A percentile compares a stretch with the other conserved stretches of the same genome.
These are phyloP conservation scores for Lepidocolaptes lacrymiger DNA, from an alignment of 2,797 vertebrate genomes.

Conservation along the genomic window DNA sequence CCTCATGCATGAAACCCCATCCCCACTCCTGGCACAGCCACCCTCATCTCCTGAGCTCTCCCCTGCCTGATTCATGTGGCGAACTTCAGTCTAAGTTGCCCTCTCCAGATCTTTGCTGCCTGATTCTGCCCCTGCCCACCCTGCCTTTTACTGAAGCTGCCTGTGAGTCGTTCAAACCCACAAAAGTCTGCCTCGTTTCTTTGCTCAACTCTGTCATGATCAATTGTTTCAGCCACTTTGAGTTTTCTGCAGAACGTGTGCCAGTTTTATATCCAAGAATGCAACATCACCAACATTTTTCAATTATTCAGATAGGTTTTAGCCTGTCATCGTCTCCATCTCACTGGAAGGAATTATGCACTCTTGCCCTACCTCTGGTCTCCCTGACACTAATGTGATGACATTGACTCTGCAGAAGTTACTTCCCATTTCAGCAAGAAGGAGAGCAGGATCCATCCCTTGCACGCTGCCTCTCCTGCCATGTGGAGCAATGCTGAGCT, in stretches of 20 bases:
- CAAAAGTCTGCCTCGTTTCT: background rate
- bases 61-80: fast-evolving
- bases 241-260: background rate
- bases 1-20: background rate
- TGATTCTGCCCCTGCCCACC: background rate
- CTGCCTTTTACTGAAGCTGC: background rate
- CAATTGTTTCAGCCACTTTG: conserved; percentile 33
- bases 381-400: conserved; percentile 1
- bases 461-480: background rate
- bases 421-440: background rate
- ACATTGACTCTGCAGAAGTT: conserved; percentile 8
- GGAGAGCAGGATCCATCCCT: background rate
- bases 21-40: fast-evolving
- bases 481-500: background rate
- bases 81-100: background rate
- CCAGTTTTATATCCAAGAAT: conserved; percentile 58
- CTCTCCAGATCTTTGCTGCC: background rate
- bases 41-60: background rate
- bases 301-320: conserved; percentile 53
- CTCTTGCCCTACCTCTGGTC: conserved; percentile 17
- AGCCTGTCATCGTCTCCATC: conserved; percentile 36
- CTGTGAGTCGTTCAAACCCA: background rate
- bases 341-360: background rate
- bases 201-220: conserved; percentile 11
- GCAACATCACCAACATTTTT: conserved; percentile 39